Conservation (phyloP, 2,888 invertebrate genomes). For the Heliconius charithonia region DNA sequence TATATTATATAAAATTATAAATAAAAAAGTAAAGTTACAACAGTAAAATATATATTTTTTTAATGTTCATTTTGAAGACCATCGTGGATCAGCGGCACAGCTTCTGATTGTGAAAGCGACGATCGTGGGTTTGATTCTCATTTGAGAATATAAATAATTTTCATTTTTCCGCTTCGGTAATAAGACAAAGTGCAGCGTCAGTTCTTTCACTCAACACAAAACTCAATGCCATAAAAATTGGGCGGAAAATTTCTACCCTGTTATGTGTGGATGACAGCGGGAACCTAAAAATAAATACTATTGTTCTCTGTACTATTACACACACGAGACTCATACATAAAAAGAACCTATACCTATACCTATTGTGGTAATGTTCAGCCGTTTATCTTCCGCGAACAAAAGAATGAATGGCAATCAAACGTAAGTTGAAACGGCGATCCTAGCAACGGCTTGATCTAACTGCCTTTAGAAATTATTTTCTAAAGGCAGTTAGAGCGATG, state of each 20-base stretch:
- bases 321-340: not conserved
- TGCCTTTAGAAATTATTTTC: too few relatives aligned
- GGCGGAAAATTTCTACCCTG: too few relatives aligned
- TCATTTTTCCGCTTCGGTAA: too few relatives aligned
- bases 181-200: not conserved
- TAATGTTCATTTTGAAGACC: too few relatives aligned
- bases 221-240: too few relatives aligned
- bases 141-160: not conserved
- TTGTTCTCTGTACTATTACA: not conserved
- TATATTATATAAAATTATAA: not conserved
- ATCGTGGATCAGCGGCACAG: not conserved
- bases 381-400: slow-evolving; percentile 9
- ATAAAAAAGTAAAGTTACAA: too few relatives aligned
- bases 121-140: not conserved
- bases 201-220: too few relatives aligned
- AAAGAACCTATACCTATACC: not conserved
- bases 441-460: slow-evolving; percentile 5
- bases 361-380: not conserved
- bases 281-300: too few relatives aligned
- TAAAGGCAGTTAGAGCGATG: not conserved
- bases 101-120: not conserved
- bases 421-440: not conserved
- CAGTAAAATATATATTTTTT: too few relatives aligned
- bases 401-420: slow-evolving; percentile 3
- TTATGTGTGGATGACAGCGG: too few relatives aligned